Base-by-base conservation (phyloP, 2,888 invertebrate genomes). In the Slavum lentiscoides region DNA sequence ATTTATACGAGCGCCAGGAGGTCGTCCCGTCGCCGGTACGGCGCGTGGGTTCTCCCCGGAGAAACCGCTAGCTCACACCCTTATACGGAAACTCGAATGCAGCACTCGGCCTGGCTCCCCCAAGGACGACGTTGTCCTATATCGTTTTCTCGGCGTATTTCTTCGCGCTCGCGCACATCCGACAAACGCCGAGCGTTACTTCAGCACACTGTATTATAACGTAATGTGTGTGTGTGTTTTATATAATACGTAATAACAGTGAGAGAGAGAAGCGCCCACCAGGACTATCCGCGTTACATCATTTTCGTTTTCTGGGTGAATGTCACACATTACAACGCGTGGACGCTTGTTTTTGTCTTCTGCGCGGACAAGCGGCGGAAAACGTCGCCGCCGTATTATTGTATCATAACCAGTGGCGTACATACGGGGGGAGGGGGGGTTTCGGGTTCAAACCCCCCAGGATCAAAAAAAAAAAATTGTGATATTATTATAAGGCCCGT, bases 11-110 rank as follows among this genome's bases (percentile, higher is more conserved):
- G 4, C 30, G 30, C 30, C 30, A 64, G 70, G 77, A 77, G 77
- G 77, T 77, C 77, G 53, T 77, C 69, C 77, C 70, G 1, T 4
- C 30, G 30, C 30, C 77, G 70, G 13, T 59, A 61, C n/a, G 53
- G 11, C 55, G 77, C 62, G 70, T 80, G 77, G 77, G 77, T 80
- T 80, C 30, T 30, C 30, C 4, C 64, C 70, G 77, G 62, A 70
- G 77, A 80, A 80, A 80, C 77, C 77, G 77, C 77, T 80, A 64
- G 70, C 39, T 70, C 30, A 30, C 64, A 70, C 77, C 77, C 77
- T 80, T 80, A 80, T 80, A 80, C 69, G 77, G 77, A 55, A 67
- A 64, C 62, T 21, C 55, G 64, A 70, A 39, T 61, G 55, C 77
- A 70, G 70, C n/a, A n/a, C n/a, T 30, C 30, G 30, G 30, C 30